Evolutionary conservation across 2,888 invertebrate genomes (phyloP), one percentile per base, ranked within the genome.

Genomic region (Acrobasis suavella): DNA sequence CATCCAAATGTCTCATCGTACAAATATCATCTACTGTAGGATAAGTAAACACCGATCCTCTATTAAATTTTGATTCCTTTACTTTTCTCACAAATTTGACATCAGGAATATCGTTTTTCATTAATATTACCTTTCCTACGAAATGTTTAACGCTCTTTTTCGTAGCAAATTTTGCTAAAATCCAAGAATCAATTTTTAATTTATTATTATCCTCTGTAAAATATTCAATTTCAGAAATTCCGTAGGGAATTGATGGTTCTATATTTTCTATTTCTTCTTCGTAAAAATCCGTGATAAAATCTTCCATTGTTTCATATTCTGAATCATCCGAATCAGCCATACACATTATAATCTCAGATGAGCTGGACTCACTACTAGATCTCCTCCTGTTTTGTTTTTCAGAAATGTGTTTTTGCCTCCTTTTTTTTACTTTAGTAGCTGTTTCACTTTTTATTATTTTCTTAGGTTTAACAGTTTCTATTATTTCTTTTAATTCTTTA

Each of bases 181-280:
- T 50, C 50, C 50, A 50, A 2, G n/a, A 2, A 15, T 50, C 15
- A 2, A 50, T 9, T 6, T 50, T 50, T 15, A 50, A 15, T 50
- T 50, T 15, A 15, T 50, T n/a, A 15, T 50, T 15, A 3, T 15
- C 15, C 9, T 50, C 50, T 6, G 50, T 50, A 50, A 15, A 50
- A 15, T 50, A 50, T 50, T 50, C 15, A 50, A 50, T 50, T 2
- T 50, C 50, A 14, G n/a, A 15, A 15, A 50, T 5, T 15, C 50
- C 50, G 15, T 15, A 50, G 3, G n/a, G 50, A 15, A 15, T 50
- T 50, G n/a, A 15, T 9, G 15, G 50, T 50, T 50, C 50, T 6
- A 50, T 50, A 50, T 50, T 50, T 50, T 50, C 50, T 50, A 15
- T 6, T 15, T 50, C 50, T 50, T 50, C 50, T n/a, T 50, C 50